phyloP scores from a whole-genome alignment of 2,113 vertebrate genomes.

The Progne subis region DNA sequence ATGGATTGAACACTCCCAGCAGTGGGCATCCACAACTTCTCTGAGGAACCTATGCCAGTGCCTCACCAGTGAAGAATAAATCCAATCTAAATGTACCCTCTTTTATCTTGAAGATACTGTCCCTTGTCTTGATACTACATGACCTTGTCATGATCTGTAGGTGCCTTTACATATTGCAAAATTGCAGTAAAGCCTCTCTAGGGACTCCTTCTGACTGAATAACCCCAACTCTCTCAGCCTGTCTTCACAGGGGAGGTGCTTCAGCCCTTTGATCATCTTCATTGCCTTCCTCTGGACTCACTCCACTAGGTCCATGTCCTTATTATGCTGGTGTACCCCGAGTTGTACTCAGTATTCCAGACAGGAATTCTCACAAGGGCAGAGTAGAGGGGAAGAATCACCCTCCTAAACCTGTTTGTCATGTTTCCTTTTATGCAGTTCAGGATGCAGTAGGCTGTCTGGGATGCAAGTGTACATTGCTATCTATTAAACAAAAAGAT shows the following conservation, averaged over 20 bases:
- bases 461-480: neutral
- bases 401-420: neutral
- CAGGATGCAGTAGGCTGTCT: neutral
- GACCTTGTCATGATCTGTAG: neutral
- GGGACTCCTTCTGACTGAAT: neutral
- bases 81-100: neutral
- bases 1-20: neutral
- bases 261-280: neutral
- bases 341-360: neutral
- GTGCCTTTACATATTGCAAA: neutral
- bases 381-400: neutral
- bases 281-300: neutral
- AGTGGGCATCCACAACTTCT: neutral
- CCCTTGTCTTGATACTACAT: neutral
- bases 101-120: neutral
- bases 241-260: neutral
- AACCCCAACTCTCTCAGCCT: neutral
- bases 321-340: fast-evolving
- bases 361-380: neutral
- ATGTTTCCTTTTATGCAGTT: neutral
- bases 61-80: neutral
- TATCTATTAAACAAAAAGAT: neutral
- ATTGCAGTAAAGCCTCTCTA: neutral
- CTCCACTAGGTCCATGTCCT: neutral
- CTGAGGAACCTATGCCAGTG: neutral